Evolutionary conservation across 2,888 invertebrate species (phyloP), one percentile per base, ranked within the genome.

Genomic region (Pristionchus arcanus): DNA sequence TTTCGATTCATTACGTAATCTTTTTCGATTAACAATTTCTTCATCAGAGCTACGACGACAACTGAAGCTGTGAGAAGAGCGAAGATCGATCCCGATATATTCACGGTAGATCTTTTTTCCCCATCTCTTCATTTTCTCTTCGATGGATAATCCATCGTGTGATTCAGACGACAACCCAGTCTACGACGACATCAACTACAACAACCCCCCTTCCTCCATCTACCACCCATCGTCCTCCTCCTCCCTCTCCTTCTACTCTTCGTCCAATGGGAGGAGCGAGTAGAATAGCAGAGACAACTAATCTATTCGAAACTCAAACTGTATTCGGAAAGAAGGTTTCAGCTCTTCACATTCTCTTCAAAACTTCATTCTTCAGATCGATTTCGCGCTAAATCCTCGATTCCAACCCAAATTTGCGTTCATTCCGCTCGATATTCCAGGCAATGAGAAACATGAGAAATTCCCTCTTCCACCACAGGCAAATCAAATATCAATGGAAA

Each of bases 381-480:
- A 87, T 68, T 87, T 68, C 87, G 42, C 68, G 25, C n/a, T 87
- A 1, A 55, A 74, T 81, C 87, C 74, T 63, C 87, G 87, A 37
- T 87, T 87, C 68, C 37, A 68, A 16, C 68, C 87, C n/a, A 87
- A 87, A 16, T 68, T 87, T n/a, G 25, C 42, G 0, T 16, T 19
- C n/a, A 11, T 87, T 42, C 37, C 37, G 5, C 63, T 68, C 31
- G 68, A 68, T 21, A 68, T 87, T 42, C 25, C 25, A 16, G 28
- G n/a, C 5, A n/a, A 11, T 55, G 34, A 42, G 28, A 88, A 71
- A 31, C 34, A 25, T 11, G 87, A 74, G 34, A 88, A 88, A 34
- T 74, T 88, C 55, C 87, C 74, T 25, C 68, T 88, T 5, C 87
- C 87, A 34, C 55, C 74, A 3, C 87, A 88, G 87, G 87, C 74